These are phyloP conservation scores for Pica pica DNA, from an alignment of 2,113 vertebrate genomes.

Conservation along the genomic window DNA sequence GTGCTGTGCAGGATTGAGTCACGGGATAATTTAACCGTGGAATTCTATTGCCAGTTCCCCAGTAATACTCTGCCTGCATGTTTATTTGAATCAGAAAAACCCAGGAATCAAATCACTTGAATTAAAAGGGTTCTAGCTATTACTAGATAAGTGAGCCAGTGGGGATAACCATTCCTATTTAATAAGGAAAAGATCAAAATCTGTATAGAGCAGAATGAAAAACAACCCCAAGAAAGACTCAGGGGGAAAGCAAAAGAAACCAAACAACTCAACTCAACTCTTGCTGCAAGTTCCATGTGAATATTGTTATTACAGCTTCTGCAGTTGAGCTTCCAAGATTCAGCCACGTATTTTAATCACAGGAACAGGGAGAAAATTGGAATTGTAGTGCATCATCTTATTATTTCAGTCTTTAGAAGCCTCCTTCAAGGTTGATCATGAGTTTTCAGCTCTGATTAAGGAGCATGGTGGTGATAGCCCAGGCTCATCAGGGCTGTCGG, in stretches of 20 bases:
- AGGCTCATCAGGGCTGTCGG: background rate
- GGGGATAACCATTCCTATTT: conserved; percentile 9
- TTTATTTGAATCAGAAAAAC: conserved; percentile 24
- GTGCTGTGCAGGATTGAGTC: conserved; percentile 23
- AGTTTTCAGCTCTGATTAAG: background rate
- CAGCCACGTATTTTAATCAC: background rate
- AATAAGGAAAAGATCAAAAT: conserved; percentile 17
- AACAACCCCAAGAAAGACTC: background rate
- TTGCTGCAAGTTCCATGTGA: background rate
- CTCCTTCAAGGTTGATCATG: background rate
- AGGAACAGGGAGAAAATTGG: background rate
- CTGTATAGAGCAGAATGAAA: background rate
- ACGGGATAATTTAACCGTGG: background rate
- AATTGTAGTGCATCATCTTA: background rate
- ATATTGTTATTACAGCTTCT: background rate
- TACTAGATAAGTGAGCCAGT: conserved; percentile 19
- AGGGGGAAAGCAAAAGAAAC: background rate
- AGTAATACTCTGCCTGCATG: background rate
- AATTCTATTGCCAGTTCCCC: conserved; percentile 2
- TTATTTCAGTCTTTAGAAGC: conserved; percentile 8
- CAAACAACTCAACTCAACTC: background rate
- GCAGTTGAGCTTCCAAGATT: background rate
- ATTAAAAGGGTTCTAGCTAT: conserved; percentile 31
- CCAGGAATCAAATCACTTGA: conserved; percentile 11
- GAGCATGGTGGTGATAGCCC: background rate